Evolutionary conservation across 2,113 vertebrate genomes (phyloP).

Genomic region (Sinosuthora webbiana): DNA sequence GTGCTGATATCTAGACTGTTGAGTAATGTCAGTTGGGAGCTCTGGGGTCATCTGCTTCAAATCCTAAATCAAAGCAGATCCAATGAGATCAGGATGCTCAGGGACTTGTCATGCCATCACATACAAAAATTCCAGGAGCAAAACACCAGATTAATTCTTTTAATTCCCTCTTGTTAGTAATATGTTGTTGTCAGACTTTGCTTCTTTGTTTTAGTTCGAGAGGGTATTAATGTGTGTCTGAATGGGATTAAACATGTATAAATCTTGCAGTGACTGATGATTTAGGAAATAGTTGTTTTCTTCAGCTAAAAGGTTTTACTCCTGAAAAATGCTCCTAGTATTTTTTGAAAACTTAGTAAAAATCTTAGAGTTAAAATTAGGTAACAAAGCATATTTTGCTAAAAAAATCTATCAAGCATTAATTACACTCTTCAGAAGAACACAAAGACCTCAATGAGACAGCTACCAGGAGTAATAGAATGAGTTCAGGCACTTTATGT

Average conservation of each 20-base stretch:
- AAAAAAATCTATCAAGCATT: background rate
- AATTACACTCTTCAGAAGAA: background rate
- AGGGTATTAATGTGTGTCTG: background rate
- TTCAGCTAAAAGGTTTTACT: background rate
- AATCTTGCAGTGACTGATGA: background rate
- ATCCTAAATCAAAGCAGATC: background rate
- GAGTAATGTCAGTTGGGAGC: background rate
- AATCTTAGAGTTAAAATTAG: background rate
- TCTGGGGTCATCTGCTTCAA: background rate
- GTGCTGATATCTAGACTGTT: background rate
- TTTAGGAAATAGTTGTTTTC: background rate
- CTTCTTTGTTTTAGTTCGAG: background rate
- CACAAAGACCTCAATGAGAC: background rate
- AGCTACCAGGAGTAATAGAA: background rate
- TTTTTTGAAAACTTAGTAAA: background rate
- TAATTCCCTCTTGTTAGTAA: background rate
- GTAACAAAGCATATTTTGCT: fast-evolving
- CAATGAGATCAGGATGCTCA: background rate
- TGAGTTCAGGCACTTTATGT: background rate
- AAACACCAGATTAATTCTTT: background rate
- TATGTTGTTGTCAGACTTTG: background rate
- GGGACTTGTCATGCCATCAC: background rate
- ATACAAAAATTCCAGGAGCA: background rate
- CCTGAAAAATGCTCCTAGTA: background rate
- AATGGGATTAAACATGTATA: slow-evolving; percentile 24